phyloP scores from a whole-genome alignment of 2,113 vertebrate genomes.

The Triplophysa tibetana region DNA sequence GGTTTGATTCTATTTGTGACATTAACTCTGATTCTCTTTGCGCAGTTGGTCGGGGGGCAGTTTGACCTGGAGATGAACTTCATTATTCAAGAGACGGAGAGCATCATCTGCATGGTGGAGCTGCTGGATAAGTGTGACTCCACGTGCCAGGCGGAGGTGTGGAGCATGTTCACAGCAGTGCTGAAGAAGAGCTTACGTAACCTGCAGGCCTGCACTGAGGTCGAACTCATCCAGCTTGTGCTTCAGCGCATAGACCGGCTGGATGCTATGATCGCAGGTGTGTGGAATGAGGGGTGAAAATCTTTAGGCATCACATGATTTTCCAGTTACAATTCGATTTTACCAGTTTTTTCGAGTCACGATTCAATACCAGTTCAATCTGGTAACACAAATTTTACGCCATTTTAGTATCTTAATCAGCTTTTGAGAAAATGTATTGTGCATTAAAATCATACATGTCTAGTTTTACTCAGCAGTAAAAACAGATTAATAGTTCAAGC shows the following conservation, averaged over 20 bases:
- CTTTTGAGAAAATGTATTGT: too few relatives aligned
- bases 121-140: constrained; percentile 90
- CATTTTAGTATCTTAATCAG: too few relatives aligned
- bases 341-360: too few relatives aligned
- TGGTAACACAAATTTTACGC: too few relatives aligned
- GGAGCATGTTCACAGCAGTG: constrained; percentile 97
- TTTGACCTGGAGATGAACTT: constrained; percentile 99
- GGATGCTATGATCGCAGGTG: constrained; percentile 96
- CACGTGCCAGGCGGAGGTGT: constrained; percentile 95
- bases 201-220: constrained; percentile 89
- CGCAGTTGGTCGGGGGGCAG: constrained; percentile 90
- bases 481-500: too few relatives aligned
- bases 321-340: too few relatives aligned
- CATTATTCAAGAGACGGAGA: constrained; percentile 94
- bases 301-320: too few relatives aligned
- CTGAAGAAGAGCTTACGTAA: constrained; percentile 96
- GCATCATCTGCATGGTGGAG: constrained; percentile 92
- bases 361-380: too few relatives aligned
- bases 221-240: constrained; percentile 88
- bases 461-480: too few relatives aligned
- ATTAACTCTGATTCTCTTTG: background rate
- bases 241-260: constrained; percentile 82
- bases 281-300: background rate
- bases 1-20: background rate
- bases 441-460: too few relatives aligned